These are phyloP conservation scores for Hydrocynus forskahlii DNA, from an alignment of 2,797 vertebrate species.

Conservation along the genomic window DNA sequence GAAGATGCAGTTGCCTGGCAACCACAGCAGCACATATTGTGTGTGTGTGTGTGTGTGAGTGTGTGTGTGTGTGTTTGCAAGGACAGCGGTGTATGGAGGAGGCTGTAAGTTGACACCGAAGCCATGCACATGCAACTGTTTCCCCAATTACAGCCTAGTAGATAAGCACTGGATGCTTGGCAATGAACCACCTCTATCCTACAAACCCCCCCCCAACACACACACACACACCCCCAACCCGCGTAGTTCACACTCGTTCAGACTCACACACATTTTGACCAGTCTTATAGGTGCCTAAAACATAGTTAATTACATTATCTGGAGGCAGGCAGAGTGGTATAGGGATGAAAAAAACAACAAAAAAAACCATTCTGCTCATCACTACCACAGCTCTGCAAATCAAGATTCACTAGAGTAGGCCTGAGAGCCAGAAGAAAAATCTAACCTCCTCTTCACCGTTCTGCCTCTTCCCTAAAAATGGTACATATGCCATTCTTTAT, in stretches of 20 bases:
- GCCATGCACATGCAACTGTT: conserved; percentile 78
- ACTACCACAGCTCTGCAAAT: conserved; percentile 24
- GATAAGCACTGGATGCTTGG: conserved; percentile 88
- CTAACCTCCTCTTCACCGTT: conserved; percentile 42
- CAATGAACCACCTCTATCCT: conserved; percentile 73
- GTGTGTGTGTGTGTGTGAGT: conserved; percentile 55
- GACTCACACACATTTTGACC: conserved; percentile 57
- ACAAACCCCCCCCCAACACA: not conserved
- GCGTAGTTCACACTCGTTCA: not conserved
- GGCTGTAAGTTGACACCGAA: conserved; percentile 79
- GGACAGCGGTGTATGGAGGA: conserved; percentile 61
- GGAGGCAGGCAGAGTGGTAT: conserved; percentile 58
- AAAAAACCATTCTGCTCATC: conserved; percentile 63
- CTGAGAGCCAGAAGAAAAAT: conserved; percentile 26
- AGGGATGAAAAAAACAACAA: conserved; percentile 59
- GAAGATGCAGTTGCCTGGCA: conserved; percentile 92
- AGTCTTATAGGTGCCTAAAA: conserved; percentile 73
- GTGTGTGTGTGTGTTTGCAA: conserved; percentile 43
- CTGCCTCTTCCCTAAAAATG: conserved; percentile 40
- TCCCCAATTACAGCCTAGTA: conserved; percentile 86
- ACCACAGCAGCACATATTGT: conserved; percentile 76
- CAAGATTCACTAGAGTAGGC: conserved; percentile 30
- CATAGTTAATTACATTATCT: conserved; percentile 79
- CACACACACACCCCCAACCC: conserved; percentile 21
- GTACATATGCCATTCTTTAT: conserved; percentile 64